These are phyloP conservation scores for Siniperca chuatsi DNA, from an alignment of 2,113 vertebrate species.

Conservation along the genomic window DNA sequence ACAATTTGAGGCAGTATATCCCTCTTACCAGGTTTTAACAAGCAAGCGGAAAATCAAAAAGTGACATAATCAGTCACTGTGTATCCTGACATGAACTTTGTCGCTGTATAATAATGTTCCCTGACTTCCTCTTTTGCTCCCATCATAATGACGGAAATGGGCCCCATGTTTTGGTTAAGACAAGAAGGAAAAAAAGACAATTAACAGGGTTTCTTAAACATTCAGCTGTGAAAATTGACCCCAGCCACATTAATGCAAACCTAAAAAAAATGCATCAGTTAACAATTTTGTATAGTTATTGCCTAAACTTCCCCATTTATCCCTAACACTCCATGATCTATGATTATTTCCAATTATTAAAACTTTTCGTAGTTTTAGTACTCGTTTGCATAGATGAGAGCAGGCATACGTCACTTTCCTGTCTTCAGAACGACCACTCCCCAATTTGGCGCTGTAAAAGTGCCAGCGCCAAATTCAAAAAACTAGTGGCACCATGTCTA, in stretches of 20 bases:
- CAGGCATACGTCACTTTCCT: too few species aligned
- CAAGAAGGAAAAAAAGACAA: background rate
- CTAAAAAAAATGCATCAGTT: background rate
- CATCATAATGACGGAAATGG: background rate
- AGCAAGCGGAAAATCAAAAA: background rate
- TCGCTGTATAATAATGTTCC: too few species aligned
- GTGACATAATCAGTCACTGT: background rate
- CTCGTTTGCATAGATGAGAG: too few species aligned
- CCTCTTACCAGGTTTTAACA: background rate
- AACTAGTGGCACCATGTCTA: too few species aligned
- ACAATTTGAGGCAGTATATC: background rate
- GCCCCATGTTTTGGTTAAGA: background rate
- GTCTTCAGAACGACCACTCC: too few species aligned
- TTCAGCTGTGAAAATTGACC: background rate
- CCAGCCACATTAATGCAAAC: background rate
- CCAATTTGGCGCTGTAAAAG: too few species aligned
- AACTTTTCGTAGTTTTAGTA: background rate
- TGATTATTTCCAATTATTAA: background rate
- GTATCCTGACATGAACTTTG: too few species aligned
- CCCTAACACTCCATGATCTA: background rate
- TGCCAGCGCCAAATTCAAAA: too few species aligned
- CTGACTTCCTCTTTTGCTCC: too few species aligned
- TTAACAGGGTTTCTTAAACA: background rate
- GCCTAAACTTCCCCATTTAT: background rate
- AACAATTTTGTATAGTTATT: background rate